Evolutionary conservation across 2,797 vertebrate genomes (phyloP).

Genomic region (Cynodonichthys magdalenae): DNA sequence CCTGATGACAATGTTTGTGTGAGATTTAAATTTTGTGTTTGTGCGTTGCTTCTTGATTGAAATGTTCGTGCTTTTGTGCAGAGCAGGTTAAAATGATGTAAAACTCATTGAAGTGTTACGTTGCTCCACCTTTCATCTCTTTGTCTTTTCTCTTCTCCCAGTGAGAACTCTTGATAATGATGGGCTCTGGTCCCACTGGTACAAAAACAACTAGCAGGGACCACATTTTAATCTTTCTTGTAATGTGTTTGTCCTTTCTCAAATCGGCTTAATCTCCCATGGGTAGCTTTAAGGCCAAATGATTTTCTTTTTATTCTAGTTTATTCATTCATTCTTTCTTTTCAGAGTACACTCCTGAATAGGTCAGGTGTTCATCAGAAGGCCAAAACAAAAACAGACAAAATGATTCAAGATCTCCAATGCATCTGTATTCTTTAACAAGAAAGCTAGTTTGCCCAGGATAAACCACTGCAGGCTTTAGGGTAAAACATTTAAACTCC

Average conservation of each 20-base stretch:
- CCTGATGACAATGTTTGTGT: slow-evolving; percentile 1
- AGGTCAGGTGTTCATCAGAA: background rate
- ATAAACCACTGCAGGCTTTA: no score
- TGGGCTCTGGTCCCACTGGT: slow-evolving; percentile 33
- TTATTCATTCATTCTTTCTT: background rate
- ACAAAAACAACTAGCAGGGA: slow-evolving; percentile 28
- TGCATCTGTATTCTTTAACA: no score
- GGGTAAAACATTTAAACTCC: no score
- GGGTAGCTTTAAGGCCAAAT: background rate
- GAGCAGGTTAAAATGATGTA: slow-evolving; percentile 48
- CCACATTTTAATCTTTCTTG: slow-evolving; percentile 53
- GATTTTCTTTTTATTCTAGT: background rate
- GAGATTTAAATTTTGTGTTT: slow-evolving; percentile 3
- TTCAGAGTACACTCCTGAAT: background rate
- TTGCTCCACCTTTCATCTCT: slow-evolving; percentile 33
- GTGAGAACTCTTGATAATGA: slow-evolving; percentile 24
- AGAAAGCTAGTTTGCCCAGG: no score
- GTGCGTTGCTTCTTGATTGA: slow-evolving; percentile 16
- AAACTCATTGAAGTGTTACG: slow-evolving; percentile 51
- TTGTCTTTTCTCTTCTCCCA: slow-evolving; percentile 18
- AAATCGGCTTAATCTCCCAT: slow-evolving; percentile 39
- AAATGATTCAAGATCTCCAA: background rate
- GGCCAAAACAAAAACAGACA: background rate
- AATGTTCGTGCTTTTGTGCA: slow-evolving; percentile 8
- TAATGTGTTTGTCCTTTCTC: slow-evolving; percentile 47